Evolutionary conservation across 2,113 vertebrate genomes (phyloP), one percentile per base, ranked within the genome.

Genomic region (Bucco capensis): DNA sequence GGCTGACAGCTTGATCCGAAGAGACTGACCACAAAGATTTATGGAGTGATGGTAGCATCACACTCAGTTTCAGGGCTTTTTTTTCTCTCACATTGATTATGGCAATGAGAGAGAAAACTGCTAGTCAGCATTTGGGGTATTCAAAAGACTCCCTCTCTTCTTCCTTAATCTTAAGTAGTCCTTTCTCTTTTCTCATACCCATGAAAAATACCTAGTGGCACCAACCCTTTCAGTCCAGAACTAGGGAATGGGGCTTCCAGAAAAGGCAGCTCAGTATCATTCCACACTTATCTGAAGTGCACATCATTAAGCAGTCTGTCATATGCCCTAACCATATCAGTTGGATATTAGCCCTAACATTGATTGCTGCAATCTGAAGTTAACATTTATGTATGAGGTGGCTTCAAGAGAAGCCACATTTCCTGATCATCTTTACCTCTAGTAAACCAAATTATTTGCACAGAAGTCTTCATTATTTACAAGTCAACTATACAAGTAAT

Each of bases 381-480:
- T 73, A 65, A n/a, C 27, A 42, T 28, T 75, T 35, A 61, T 1
- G 0, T 50, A 47, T 12, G 67, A 90, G 22, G 10, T 53, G 81
- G 67, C 81, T 94, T 80, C 14, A 92, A 90, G 49, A 69, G n/a
- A 71, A 67, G 81, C 78, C 62, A 2, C 6, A 47, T 67, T 95
- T 92, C 66, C 51, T 54, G 24, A 87, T 79, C 21, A 23, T 76
- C 77, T 93, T 86, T 62, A 89, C 75, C 74, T 57, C 37, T 2
- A 87, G 47, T 44, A 86, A 93, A 89, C 44, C 51, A 84, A 88
- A 69, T 66, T 44, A 82, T 81, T 92, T 70, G 79, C 65, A 84
- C 19, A 72, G 33, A 82, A 83, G 27, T 82, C 50, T 46, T 81
- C 53, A 35, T 56, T 88, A 92, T 95, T 86, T 92, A 94, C 83